These are phyloP conservation scores for Anodontia alba DNA, from an alignment of 2,888 invertebrate genomes.

Conservation along the genomic window DNA sequence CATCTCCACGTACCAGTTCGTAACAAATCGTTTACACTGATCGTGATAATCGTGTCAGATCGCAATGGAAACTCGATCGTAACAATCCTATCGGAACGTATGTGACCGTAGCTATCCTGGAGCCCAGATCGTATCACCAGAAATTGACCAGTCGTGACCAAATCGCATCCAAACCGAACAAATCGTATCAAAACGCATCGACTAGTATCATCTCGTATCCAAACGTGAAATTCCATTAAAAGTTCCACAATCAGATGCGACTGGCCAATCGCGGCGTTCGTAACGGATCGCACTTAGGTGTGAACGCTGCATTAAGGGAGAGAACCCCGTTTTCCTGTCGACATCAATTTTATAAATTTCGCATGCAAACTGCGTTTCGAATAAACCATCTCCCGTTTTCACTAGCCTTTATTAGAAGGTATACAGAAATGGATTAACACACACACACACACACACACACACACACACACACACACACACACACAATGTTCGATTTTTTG, in stretches of 20 bases:
- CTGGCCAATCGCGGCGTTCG: too few relatives aligned
- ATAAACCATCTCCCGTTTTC: too few relatives aligned
- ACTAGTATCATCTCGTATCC: neutral
- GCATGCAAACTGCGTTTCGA: too few relatives aligned
- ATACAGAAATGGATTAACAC: too few relatives aligned
- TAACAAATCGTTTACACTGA: neutral
- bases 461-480: too few relatives aligned
- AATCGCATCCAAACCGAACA: constrained; percentile 22
- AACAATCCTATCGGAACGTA: neutral
- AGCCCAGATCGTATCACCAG: neutral
- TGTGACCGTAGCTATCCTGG: neutral
- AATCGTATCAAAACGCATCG: constrained; percentile 24
- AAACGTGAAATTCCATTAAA: too few relatives aligned
- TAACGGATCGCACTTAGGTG: neutral
- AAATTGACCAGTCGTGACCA: constrained; percentile 19
- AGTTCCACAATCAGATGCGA: neutral
- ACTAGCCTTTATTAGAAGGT: too few relatives aligned
- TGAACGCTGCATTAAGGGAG: too few relatives aligned
- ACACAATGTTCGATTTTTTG: too few relatives aligned
- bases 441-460: too few relatives aligned
- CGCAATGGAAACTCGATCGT: neutral
- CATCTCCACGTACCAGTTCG: neutral
- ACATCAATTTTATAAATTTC: too few relatives aligned
- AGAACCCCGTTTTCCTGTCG: too few relatives aligned
- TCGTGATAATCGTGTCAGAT: constrained; percentile 1